A percentile compares a stretch with the other conserved stretches of the same genome.
Evolutionary conservation across 2,797 vertebrate species (phyloP).

Genomic region (Centropyge bicolor): DNA sequence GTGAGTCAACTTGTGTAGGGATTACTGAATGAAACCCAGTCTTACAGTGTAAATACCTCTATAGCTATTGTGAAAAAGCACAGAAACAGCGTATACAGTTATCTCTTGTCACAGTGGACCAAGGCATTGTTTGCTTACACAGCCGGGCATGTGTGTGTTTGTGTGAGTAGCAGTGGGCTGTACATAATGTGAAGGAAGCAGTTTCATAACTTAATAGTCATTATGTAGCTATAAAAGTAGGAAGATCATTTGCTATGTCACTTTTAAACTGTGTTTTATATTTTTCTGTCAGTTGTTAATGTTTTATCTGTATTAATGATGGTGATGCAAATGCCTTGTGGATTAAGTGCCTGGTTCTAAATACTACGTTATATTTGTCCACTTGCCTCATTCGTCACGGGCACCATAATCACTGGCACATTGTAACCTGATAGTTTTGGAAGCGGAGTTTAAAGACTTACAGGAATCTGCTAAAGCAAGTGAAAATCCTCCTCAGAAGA

Average conservation of each 20-base stretch:
- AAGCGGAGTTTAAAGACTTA: conserved; percentile 17
- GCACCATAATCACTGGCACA: conserved; percentile 8
- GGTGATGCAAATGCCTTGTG: conserved; percentile 65
- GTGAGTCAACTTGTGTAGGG: conserved; percentile 27
- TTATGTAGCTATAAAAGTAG: conserved; percentile 43
- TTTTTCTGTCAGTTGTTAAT: conserved; percentile 36
- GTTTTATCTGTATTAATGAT: conserved; percentile 38
- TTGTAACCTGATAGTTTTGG: background rate
- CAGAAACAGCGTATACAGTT: conserved; percentile 1
- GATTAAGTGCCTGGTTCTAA: conserved; percentile 75
- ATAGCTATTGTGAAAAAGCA: conserved; percentile 37
- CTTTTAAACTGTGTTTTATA: conserved; percentile 32
- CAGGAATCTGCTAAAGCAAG: background rate
- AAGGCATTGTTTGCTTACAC: conserved; percentile 35
- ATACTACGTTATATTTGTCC: conserved; percentile 35
- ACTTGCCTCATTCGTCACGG: conserved; percentile 30
- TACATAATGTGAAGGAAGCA: conserved; percentile 10
- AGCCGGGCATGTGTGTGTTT: background rate
- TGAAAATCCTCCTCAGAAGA: background rate
- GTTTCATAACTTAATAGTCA: conserved; percentile 27
- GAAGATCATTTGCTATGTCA: conserved; percentile 12
- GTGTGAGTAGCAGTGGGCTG: background rate
- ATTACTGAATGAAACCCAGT: conserved; percentile 20
- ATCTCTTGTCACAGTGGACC: conserved; percentile 25
- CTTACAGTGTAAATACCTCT: conserved; percentile 48